Conservation (phyloP, 2,888 invertebrate species). For the Eristalinus aeneus region DNA sequence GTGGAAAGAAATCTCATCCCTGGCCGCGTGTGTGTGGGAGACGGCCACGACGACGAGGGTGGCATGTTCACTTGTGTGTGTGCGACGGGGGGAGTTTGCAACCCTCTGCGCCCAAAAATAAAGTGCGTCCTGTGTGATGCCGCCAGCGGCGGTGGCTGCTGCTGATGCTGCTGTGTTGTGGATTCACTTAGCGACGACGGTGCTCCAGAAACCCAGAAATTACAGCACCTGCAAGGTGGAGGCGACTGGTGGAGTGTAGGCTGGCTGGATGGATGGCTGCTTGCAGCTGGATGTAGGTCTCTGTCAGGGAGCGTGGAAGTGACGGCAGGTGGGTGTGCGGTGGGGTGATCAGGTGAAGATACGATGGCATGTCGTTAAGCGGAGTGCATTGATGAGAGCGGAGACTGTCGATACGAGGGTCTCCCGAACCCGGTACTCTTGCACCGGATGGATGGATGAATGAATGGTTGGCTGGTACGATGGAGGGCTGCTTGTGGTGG, state of each 20-base stretch:
- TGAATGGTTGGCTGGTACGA: background rate
- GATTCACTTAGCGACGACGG: conserved; percentile 60
- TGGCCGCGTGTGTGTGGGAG: conserved; percentile 14
- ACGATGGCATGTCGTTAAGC: conserved; percentile 45
- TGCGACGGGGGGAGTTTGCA: background rate
- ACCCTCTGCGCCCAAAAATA: conserved; percentile 57
- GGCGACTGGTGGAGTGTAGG: conserved; percentile 46
- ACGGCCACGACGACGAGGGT: conserved; percentile 16
- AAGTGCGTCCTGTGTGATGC: conserved; percentile 64
- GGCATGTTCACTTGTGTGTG: conserved; percentile 39
- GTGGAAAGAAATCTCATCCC: conserved; percentile 68
- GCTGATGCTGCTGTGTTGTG: conserved; percentile 21
- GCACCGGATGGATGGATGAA: conserved; percentile 31
- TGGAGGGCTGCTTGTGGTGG: background rate
- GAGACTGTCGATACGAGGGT: background rate
- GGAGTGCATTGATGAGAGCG: conserved; percentile 46
- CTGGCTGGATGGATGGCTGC: conserved; percentile 36
- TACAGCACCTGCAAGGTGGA: conserved; percentile 13
- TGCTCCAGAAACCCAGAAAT: conserved; percentile 70
- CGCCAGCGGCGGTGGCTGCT: conserved; percentile 10
- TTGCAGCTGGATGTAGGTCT: conserved; percentile 37
- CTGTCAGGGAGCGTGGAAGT: conserved; percentile 56
- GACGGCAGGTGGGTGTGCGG: conserved; percentile 14
- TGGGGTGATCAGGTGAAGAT: conserved; percentile 46
- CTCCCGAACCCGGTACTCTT: background rate